phyloP scores from a whole-genome alignment of 2,113 vertebrate species.

The Aix galericulata region DNA sequence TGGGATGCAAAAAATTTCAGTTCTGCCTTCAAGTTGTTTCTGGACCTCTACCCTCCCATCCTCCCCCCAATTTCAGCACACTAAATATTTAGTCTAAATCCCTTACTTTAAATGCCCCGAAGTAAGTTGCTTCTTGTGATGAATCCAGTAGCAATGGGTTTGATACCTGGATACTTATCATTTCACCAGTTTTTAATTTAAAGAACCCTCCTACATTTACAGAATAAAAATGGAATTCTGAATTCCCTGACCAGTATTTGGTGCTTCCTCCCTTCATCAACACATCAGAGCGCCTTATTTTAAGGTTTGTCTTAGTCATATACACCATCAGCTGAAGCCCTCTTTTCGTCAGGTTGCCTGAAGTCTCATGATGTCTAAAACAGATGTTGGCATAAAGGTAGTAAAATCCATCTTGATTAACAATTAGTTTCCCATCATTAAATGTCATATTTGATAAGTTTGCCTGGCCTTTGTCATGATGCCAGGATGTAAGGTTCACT shows the following conservation, averaged over 20 bases:
- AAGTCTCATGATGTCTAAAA: constrained; percentile 86
- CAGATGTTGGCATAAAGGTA: constrained; percentile 95
- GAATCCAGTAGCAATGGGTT: constrained; percentile 89
- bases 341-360: constrained; percentile 74
- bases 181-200: constrained; percentile 83
- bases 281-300: constrained; percentile 76
- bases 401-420: constrained; percentile 90
- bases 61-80: neutral
- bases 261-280: constrained; percentile 93
- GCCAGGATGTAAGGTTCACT: constrained; percentile 87
- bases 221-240: constrained; percentile 92
- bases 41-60: neutral
- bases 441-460: constrained; percentile 83
- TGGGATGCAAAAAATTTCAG: neutral
- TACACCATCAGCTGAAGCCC: constrained; percentile 91
- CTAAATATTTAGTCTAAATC: constrained; percentile 81
- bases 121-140: constrained; percentile 89
- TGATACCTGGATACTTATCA: constrained; percentile 89
- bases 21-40: constrained; percentile 53
- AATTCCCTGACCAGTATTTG: constrained; percentile 84
- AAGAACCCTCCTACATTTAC: constrained; percentile 91
- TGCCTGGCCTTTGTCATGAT: constrained; percentile 81
- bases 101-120: constrained; percentile 92
- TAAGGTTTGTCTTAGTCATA: constrained; percentile 85
- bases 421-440: constrained; percentile 81